Percentiles rank a stretch among this genome's conserved stretches.
Evolutionary conservation across 2,888 invertebrate species (phyloP).

Genomic region (Lithophane ornitopus): DNA sequence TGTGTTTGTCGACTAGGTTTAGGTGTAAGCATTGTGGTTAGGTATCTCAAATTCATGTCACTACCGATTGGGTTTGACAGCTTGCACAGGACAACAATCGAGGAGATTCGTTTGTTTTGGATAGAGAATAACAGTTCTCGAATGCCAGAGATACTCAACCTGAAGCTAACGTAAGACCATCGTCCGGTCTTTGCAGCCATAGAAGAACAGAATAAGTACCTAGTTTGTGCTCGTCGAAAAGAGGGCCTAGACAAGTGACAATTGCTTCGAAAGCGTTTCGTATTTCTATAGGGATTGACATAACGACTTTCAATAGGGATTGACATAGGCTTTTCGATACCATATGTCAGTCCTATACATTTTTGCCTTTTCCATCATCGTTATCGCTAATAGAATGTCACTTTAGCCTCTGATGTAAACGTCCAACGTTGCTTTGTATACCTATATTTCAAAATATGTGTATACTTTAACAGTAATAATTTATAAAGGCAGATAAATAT

Average conservation of each 20-base stretch:
- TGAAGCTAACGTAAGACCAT: too few relatives aligned
- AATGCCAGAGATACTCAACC: constrained; percentile 10
- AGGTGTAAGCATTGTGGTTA: constrained; percentile 20
- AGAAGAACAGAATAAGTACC: background rate
- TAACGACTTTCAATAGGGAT: too few relatives aligned
- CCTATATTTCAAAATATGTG: background rate
- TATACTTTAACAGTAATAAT: background rate
- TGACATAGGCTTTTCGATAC: too few relatives aligned
- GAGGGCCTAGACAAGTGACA: too few relatives aligned
- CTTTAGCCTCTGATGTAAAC: background rate
- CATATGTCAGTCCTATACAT: too few relatives aligned
- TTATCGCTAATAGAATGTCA: too few relatives aligned
- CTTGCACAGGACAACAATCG: constrained; percentile 1
- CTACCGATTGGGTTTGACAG: constrained; percentile 13
- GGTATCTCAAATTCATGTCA: constrained; percentile 28
- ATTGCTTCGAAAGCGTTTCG: too few relatives aligned
- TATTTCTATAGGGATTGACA: too few relatives aligned
- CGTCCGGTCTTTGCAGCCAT: background rate
- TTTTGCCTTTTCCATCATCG: too few relatives aligned
- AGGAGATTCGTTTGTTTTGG: constrained; percentile 3
- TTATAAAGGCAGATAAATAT: background rate
- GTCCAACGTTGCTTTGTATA: background rate
- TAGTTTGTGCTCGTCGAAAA: background rate
- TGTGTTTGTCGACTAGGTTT: constrained; percentile 8
- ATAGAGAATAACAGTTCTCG: background rate